Percentiles rank a stretch among this genome's conserved stretches.
Evolutionary conservation across 2,113 vertebrate species (phyloP).

Genomic region (Phyllopteryx taeniolatus): DNA sequence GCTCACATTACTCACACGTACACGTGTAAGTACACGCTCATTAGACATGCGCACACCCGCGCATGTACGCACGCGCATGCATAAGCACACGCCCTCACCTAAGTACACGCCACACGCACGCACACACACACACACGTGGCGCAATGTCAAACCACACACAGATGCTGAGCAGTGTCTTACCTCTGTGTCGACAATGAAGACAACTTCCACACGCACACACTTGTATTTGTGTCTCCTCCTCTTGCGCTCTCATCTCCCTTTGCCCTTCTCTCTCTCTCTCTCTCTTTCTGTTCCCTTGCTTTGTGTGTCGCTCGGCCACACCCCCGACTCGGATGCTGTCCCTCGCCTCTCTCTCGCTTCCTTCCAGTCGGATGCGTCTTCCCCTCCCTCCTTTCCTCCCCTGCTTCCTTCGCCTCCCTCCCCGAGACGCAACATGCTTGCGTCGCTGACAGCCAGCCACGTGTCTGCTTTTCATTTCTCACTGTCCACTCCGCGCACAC

Average conservation of each 20-base stretch:
- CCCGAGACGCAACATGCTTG: slow-evolving; percentile 41
- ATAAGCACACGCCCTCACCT: background rate
- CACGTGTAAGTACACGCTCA: background rate
- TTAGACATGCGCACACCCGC: too few species aligned
- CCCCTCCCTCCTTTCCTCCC: background rate
- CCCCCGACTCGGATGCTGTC: background rate
- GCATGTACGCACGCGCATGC: too few species aligned
- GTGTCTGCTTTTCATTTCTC: slow-evolving; percentile 33
- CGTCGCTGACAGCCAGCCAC: slow-evolving; percentile 58
- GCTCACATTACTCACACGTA: background rate
- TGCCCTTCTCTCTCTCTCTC: slow-evolving; percentile 12
- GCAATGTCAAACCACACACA: slow-evolving; percentile 1
- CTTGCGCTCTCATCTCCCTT: slow-evolving; percentile 24
- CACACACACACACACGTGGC: background rate
- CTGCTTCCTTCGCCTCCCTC: background rate
- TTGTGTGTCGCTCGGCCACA: slow-evolving; percentile 3
- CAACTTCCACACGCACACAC: slow-evolving; percentile 32
- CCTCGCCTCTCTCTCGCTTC: background rate
- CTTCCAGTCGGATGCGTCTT: background rate
- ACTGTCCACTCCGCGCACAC: slow-evolving; percentile 33
- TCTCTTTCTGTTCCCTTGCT: slow-evolving; percentile 43
- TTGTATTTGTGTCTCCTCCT: slow-evolving; percentile 15
- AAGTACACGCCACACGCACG: background rate
- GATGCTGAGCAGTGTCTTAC: slow-evolving; percentile 42
- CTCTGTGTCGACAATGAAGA: slow-evolving; percentile 53